Base-by-base conservation (phyloP, 2,113 vertebrate genomes). In the Leuciscus idus region DNA sequence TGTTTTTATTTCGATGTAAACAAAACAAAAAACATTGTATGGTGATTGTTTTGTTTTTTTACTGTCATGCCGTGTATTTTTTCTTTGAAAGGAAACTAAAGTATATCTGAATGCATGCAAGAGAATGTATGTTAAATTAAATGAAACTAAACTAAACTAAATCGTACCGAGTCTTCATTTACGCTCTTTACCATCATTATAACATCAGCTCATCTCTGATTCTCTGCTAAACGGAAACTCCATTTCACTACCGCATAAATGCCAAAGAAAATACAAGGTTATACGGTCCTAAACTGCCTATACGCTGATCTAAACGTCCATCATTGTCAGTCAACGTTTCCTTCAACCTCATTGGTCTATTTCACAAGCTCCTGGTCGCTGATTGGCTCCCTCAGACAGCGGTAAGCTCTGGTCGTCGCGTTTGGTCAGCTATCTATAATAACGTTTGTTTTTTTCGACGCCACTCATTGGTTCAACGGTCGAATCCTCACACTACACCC, bases 321-420 rank as follows among this genome's bases (percentile, higher is more conserved):
- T 89, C 28, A 70, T 55, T n/a, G 48, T 74, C 26, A 19, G n/a
- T 70, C 26, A 11, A 12, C 39, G 88, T 85, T 86, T 19, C 12
- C 21, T 19, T n/a, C 17, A 52, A 74, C 57, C 15, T 75, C 21
- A 86, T 85, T 80, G 77, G 68, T 78, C 83, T 26, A n/a, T 64
- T 23, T 33, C 10, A 61, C 17, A n/a, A 19, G 30, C 46, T 33
- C 4, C 26, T 13, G 36, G 21, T 36, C 23, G 66, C 23, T 59
- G 52, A 90, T 87, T 90, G 89, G 90, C 55, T 62, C 64, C 6
- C 12, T 33, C 26, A 4, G 66, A 46, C 66, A 87, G 62, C 83
- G 57, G 87, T 66, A 74, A 79, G 17, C 61, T 39, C 13, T 6
- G 23, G 46, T 46, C 46, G 62, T 55, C 17, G 68, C 50, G 26